A percentile compares a stretch with the other conserved stretches of the same genome.
These are phyloP conservation scores for Euwallacea similis DNA, from an alignment of 1,140 invertebrate genomes.

Conservation along the genomic window DNA sequence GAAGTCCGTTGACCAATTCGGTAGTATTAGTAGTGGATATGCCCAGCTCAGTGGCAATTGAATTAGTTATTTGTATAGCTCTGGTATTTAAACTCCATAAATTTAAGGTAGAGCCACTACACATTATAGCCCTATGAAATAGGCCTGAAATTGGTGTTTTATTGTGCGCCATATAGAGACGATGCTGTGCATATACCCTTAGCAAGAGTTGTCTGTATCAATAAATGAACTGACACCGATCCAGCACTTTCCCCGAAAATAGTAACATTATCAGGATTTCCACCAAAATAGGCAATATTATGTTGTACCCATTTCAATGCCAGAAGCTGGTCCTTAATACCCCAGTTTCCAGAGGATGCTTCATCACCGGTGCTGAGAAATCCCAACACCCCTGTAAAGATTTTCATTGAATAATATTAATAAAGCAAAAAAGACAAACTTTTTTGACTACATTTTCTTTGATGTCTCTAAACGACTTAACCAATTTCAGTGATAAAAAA, in stretches of 20 bases:
- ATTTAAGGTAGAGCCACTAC: constrained; percentile 20
- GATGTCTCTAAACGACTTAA: too few species aligned
- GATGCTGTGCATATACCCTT: not conserved
- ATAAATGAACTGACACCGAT: constrained; percentile 13
- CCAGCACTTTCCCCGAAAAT: constrained; percentile 23
- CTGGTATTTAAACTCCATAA: constrained; percentile 21
- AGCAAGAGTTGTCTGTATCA: constrained; percentile 3
- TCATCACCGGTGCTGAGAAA: constrained; percentile 16
- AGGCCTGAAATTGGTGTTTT: constrained; percentile 1
- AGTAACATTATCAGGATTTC: constrained; percentile 9
- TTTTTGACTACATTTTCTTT: too few species aligned
- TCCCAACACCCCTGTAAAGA: constrained; percentile 2
- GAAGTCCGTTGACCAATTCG: not conserved
- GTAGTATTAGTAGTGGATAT: not conserved
- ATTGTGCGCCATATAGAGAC: not conserved
- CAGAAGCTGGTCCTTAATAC: constrained; percentile 13
- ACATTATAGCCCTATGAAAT: constrained; percentile 19
- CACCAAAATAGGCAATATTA: constrained; percentile 11
- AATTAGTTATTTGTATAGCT: not conserved
- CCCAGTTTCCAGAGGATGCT: constrained; percentile 18
- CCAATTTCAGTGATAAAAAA: too few species aligned
- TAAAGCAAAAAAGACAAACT: too few species aligned
- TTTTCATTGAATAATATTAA: too few species aligned
- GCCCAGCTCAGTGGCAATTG: not conserved
- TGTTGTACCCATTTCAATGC: constrained; percentile 15